Evolutionary conservation across 2,113 vertebrate species (phyloP).

Genomic region (Camelus bactrianus): DNA sequence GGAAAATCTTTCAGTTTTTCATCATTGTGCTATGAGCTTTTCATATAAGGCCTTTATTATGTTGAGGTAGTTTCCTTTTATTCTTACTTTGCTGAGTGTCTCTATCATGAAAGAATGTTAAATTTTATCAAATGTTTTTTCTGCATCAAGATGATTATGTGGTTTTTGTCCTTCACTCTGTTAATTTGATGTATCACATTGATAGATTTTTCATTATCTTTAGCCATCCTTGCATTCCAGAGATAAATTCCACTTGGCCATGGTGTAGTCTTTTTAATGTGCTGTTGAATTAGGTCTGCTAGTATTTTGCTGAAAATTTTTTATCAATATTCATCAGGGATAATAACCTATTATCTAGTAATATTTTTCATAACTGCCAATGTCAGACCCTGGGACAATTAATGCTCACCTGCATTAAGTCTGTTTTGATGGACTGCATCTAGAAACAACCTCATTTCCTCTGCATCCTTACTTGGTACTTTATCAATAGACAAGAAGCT

Average conservation of each 20-base stretch:
- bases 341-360: neutral
- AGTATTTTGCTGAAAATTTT: slow-evolving; percentile 5
- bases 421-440: slow-evolving; percentile 94
- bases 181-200: neutral
- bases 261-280: neutral
- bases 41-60: neutral
- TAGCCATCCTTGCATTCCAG: slow-evolving; percentile 5
- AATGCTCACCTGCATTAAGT: slow-evolving; percentile 88
- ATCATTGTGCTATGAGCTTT: neutral
- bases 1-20: slow-evolving; percentile 41
- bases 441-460: slow-evolving; percentile 94
- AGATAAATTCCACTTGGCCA: slow-evolving; percentile 24
- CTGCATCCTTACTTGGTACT: slow-evolving; percentile 89
- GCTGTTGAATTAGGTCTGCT: neutral
- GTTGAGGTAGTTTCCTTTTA: slow-evolving; percentile 10
- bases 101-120: slow-evolving; percentile 14
- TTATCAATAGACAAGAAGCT: slow-evolving; percentile 94
- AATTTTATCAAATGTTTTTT: slow-evolving; percentile 45
- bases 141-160: neutral
- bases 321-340: neutral
- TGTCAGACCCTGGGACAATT: neutral
- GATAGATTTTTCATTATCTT: neutral
- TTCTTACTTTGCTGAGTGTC: neutral
- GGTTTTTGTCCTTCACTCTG: slow-evolving; percentile 1
- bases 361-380: slow-evolving; percentile 3